Base-by-base conservation (phyloP, 2,797 vertebrate species). In the Euthynnus affinis region DNA sequence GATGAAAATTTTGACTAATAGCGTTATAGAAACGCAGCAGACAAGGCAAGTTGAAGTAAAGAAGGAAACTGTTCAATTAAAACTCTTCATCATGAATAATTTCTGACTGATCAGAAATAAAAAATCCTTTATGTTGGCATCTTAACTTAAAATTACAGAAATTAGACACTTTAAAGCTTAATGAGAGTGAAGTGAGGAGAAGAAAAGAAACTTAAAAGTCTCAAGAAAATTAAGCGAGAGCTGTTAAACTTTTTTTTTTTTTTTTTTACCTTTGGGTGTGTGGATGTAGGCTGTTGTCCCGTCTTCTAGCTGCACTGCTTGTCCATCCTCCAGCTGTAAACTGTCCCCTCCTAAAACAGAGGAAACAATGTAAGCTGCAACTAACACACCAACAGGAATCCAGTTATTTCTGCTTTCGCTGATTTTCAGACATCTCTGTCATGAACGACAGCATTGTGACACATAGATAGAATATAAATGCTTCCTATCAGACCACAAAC, bases 231-330 rank as follows among this genome's bases (percentile, higher is more conserved):
- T 0, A 10, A 8, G 14, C 9, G 17, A 2, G 14, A 1, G 0
- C 1, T 4, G 9, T 25, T 37, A 9, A 56, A 51, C 0, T 5
- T 27, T 5, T 49, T 4, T n/a, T 9, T 4, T n/a, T 9, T 18
- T 23, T 78, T 22, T 64, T 25, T 67, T 94, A 99, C 98, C 98
- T 98, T 99, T 99, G 4, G 97, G 97, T 46, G 98, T 92, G 79
- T 99, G 98, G 92, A 99, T 99, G 88, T 96, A 99, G 1, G 98
- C 98, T 0, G 98, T 99, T 7, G 98, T 99, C 81, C 98, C 98
- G 69, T 99, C 98, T 88, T 99, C 98, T 60, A 99, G 91, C 85
- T 99, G 98, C 63, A 99, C 98, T 9, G 98, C 97, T 77, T 99
- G 98, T n/a, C 98, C 98, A 61, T 99, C 98, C 68, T 99, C 98